phyloP scores from a whole-genome alignment of 2,113 vertebrate genomes.

The Gasterosteus aculeatus region DNA sequence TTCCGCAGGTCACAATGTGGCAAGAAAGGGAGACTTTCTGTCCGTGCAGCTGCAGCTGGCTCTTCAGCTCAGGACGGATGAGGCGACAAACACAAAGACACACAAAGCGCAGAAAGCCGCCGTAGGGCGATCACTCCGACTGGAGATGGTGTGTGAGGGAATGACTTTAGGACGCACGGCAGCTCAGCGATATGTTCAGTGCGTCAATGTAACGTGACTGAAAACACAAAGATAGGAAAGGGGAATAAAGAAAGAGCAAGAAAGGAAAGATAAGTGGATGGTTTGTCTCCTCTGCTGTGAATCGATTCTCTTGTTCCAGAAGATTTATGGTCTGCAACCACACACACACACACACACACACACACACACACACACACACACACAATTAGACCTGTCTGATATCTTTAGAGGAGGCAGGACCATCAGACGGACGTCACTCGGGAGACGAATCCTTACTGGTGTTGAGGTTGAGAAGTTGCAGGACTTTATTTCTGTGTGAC shows the following conservation, averaged over 20 bases:
- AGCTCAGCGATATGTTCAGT: neutral
- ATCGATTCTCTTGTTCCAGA: neutral
- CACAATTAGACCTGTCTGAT: neutral
- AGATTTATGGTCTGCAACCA: neutral
- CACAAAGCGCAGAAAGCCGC: neutral
- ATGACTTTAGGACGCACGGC: neutral
- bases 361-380: neutral
- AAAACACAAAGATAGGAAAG: neutral
- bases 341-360: too few species aligned
- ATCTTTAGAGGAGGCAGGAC: too few species aligned
- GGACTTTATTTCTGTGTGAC: too few species aligned
- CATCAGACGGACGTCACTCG: too few species aligned
- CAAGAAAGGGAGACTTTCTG: neutral
- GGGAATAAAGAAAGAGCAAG: neutral
- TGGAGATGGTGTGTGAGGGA: neutral
- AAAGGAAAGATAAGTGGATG: neutral
- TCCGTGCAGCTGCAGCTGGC: neutral
- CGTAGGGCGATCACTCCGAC: too few species aligned
- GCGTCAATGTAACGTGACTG: conserved; percentile 8
- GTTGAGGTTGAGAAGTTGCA: too few species aligned
- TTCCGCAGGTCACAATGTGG: too few species aligned
- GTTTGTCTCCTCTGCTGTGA: neutral
- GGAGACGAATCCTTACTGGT: too few species aligned
- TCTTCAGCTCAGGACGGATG: conserved; percentile 20
- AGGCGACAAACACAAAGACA: conserved; percentile 31